Base-by-base conservation (phyloP, 2,888 invertebrate genomes). In the Cylindroiulus punctatus region DNA sequence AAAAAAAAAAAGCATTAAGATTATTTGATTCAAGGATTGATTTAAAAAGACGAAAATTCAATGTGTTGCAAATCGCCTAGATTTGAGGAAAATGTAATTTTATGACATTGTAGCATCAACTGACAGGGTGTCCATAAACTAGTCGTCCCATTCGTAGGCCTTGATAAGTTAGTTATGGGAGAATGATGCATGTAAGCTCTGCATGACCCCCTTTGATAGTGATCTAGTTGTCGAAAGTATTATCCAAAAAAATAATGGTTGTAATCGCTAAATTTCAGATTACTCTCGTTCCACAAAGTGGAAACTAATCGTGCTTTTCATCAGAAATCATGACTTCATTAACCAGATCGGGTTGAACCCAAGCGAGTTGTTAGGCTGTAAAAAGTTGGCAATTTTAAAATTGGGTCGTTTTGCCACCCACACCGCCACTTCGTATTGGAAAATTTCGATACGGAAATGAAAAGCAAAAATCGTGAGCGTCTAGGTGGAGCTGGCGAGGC, bases 381-480 rank as follows among this genome's bases (percentile, higher is more conserved):
- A 57, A 44, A 57, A 57, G 8, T 17, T 36, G 36, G 36, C 52
- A 5, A 57, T 17, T 57, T 57, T n/a, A n/a, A 57, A 57, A 57
- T 57, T 57, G n/a, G 52, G 52, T 57, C 17, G 52, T n/a, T n/a
- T 57, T 57, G 17, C 52, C 52, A 57, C 52, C n/a, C 52, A 57
- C 52, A 57, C 17, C 7, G 36, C 2, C 2, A 57, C n/a, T 57
- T 57, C n/a, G 52, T n/a, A 57, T 57, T n/a, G n/a, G n/a, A 57
- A 57, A 57, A 57, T 57, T 47, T 57, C 52, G 52, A 57, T 57
- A 19, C 52, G 52, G 52, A 57, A 57, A 57, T 57, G 52, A 57
- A 57, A 57, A 57, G n/a, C 17, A n/a, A n/a, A 57, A 57, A 19
- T n/a, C 52, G 52, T 57, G n/a, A 57, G 52, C n/a, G 52, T 57